Base-by-base conservation (phyloP, 1,140 invertebrate species). In the Macrosteles quadrilineatus region DNA sequence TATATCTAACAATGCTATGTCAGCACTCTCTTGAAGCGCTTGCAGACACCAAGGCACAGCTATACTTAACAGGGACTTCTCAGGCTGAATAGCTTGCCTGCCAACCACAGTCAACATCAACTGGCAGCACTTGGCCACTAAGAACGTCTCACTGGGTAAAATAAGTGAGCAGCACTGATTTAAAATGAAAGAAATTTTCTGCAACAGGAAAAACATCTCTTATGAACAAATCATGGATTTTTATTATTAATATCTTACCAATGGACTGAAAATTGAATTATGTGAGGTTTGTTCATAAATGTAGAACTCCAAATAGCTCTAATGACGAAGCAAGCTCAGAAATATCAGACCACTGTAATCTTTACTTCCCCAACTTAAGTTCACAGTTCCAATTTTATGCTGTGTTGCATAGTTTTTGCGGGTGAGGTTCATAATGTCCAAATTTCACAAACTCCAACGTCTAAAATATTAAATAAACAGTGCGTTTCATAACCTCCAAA, bases 1-100 rank as follows among this genome's bases (percentile, higher is more conserved):
- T 1, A 72, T 57, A 36, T 72, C 71, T 21, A 69, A 17, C 1
- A 69, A 23, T 12, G 71, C 71, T n/a, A 70, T 25, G 32, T 70
- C 50, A 0, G 68, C 68, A 53, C 57, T 65, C 32, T n/a, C 17
- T n/a, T 47, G 14, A 12, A 69, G 55, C 6, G 53, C 45, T 9
- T 63, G 23, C 12, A 53, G 53, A 43, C 53, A 53, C 68, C 68
- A 69, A 29, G 17, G 36, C 31, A 69, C 55, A 47, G 55, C 53
- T 1, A 63, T 27, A 36, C 45, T 19, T 29, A 69, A 36, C 19
- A 55, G 14, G 25, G 53, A 30, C 27, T 63, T 55, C 12, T 62
- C 68, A 14, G 31, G 23, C 29, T n/a, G 25, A 1, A 40, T 21
- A 11, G 17, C 53, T n/a, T 29, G 68, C 17, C 32, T 59, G 9